Conservation (phyloP, 2,113 vertebrate genomes). For the Eonycteris spelaea region DNA sequence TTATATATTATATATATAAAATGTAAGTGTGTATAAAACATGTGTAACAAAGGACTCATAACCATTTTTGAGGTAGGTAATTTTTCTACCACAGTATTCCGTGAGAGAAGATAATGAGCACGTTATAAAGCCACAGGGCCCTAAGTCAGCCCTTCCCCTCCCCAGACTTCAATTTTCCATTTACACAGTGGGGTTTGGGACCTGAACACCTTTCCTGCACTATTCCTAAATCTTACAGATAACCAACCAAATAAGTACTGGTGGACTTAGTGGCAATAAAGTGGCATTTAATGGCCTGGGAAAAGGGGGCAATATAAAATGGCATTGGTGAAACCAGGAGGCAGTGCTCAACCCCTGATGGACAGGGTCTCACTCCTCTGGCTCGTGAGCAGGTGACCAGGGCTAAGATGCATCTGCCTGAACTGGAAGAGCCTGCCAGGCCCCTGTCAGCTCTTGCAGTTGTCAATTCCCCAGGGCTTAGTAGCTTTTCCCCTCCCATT, state of each 20-base stretch:
- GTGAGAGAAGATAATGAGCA: not conserved
- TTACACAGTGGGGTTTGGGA: not conserved
- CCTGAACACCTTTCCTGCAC: not conserved
- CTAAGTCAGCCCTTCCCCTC: not conserved
- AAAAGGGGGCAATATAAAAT: not conserved
- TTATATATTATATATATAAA: not conserved
- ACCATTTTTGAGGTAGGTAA: not conserved
- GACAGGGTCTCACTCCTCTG: not conserved
- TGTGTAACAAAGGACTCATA: too few species aligned
- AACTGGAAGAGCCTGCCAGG: fast-evolving
- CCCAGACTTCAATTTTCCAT: not conserved
- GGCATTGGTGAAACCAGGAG: not conserved
- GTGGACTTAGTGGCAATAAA: not conserved
- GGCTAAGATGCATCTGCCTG: not conserved
- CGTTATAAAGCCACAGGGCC: not conserved
- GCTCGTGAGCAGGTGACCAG: not conserved
- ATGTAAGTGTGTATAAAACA: not conserved
- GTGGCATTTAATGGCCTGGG: not conserved
- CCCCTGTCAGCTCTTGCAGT: not conserved
- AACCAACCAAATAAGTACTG: not conserved
- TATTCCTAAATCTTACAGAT: not conserved
- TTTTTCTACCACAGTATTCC: not conserved
- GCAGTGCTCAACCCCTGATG: not conserved
- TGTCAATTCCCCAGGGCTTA: not conserved
- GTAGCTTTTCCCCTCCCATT: not conserved